Evolutionary conservation across 2,113 vertebrate species (phyloP), one percentile per base, ranked within the genome.

Genomic region (Mystacornis crossleyi): DNA sequence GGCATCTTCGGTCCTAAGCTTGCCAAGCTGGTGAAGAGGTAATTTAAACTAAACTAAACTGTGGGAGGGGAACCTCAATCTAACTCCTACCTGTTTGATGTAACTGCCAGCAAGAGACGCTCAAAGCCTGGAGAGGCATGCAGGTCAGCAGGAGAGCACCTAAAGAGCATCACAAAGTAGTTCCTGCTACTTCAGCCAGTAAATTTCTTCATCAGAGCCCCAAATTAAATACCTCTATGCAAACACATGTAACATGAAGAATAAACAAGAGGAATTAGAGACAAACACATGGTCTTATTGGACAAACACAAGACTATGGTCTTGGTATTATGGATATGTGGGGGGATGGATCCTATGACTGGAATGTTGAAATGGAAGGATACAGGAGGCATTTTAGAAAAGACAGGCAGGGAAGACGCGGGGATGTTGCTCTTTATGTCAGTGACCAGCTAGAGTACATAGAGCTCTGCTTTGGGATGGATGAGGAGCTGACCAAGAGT

Each of bases 1-100:
- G n/a, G 7, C 28, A 47, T 23, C 23, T 47, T n/a, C 0, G 0
- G 14, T 38, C 14, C n/a, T 23, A 54, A 54, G 3, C 11, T 64
- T 47, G 14, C 28, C 28, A 55, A 64, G 6, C 6, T 73, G 14
- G 11, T 64, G 58, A 47, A 47, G 14, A 64, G 6, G 11, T 45
- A 4, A 64, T 54, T 64, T 38, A 54, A 47, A 54, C 14, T 5
- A 28, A 53, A 33, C 10, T 62, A 33, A 33, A 21, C 10, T 33
- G 18, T 33, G 14, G 48, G 14, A 73, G 43, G 23, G 9, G 28
- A 83, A 33, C 11, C 7, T 38, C 48, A 64, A 18, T 73, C 28
- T 28, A 64, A 18, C 14, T 62, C 21, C 28, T 28, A 28, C 21
- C 21, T 33, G 7, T 73, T 54, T 64, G 40, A 38, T 73, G 3